Evolutionary conservation across 1,140 invertebrate genomes (phyloP).

Genomic region (Helicorthomorpha holstii): DNA sequence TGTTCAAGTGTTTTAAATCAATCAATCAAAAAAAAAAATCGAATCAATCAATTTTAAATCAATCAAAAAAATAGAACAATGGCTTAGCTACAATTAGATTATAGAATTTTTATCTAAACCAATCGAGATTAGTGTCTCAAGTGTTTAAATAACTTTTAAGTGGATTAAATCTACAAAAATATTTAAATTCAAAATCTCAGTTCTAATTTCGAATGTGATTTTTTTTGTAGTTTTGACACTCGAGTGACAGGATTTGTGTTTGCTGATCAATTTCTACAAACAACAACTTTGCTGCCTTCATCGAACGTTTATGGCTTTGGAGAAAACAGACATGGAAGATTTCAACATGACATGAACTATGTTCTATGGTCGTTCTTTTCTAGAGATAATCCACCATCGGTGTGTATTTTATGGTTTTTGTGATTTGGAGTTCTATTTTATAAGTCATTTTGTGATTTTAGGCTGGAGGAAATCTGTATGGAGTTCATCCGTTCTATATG

Average conservation of each 20-base stretch:
- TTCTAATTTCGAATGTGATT: background rate
- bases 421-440: no score
- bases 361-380: conserved; percentile 26
- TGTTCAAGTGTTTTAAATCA: no score
- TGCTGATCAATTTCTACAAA: conserved; percentile 67
- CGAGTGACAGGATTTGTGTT: conserved; percentile 54
- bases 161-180: background rate
- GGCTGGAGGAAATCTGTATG: conserved; percentile 46
- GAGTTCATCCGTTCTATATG: conserved; percentile 67
- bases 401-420: conserved; percentile 10
- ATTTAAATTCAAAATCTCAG: background rate
- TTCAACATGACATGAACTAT: conserved; percentile 22
- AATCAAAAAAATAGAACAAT: no score
- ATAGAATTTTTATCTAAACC: no score
- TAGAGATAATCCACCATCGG: conserved; percentile 24
- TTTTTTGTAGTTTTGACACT: conserved; percentile 48
- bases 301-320: conserved; percentile 67
- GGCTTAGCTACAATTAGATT: no score
- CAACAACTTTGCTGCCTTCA: conserved; percentile 52
- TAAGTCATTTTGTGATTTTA: background rate
- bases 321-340: conserved; percentile 35
- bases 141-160: no score
- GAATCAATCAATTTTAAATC: no score
- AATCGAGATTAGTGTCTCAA: no score
- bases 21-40: no score